These are phyloP conservation scores for Caligus rogercresseyi DNA, from an alignment of 1,140 invertebrate species.

Conservation along the genomic window DNA sequence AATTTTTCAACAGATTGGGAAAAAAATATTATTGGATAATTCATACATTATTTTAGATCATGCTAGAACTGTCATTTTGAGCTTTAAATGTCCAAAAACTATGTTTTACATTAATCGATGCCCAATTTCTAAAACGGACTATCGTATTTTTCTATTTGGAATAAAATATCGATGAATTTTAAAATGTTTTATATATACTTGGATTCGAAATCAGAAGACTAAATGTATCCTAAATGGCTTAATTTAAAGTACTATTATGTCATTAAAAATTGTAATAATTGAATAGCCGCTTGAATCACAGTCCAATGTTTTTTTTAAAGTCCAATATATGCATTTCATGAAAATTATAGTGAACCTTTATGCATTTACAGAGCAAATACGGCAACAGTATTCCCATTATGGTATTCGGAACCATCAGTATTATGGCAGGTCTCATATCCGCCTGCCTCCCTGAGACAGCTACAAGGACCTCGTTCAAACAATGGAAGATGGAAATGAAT, in stretches of 20 bases:
- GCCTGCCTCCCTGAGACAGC: neutral
- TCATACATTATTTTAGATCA: neutral
- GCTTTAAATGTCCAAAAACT: neutral
- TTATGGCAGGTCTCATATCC: neutral
- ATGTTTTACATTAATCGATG: neutral
- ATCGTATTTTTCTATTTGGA: too few species aligned
- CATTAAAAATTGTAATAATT: neutral
- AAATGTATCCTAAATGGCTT: neutral
- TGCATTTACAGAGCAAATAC: neutral
- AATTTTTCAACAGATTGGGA: neutral
- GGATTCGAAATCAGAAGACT: neutral
- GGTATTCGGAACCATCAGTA: neutral
- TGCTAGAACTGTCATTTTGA: neutral
- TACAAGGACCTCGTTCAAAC: neutral
- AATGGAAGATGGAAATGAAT: neutral
- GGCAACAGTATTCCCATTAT: neutral
- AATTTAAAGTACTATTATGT: neutral
- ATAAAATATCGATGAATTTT: too few species aligned
- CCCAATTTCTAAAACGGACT: neutral
- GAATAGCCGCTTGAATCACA: too few species aligned
- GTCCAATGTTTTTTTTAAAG: too few species aligned
- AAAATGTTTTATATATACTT: neutral
- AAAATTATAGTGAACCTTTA: neutral
- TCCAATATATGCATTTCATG: neutral
- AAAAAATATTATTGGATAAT: neutral